A percentile compares a stretch with the other conserved stretches of the same genome.
Evolutionary conservation across 2,113 vertebrate species (phyloP).

Genomic region (Scophthalmus maximus): DNA sequence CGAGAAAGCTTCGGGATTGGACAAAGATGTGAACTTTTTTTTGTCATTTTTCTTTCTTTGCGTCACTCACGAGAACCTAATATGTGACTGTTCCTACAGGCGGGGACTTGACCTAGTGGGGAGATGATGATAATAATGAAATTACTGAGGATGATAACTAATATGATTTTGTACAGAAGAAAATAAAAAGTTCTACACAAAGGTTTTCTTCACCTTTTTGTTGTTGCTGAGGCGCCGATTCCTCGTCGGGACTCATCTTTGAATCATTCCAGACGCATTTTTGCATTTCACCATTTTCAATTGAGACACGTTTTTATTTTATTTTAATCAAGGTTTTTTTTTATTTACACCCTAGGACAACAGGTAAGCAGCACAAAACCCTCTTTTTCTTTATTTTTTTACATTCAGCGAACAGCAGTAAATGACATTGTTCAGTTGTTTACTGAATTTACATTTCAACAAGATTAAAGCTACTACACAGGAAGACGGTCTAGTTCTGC

Average conservation of each 20-base stretch:
- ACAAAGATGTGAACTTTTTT: slow-evolving; percentile 70
- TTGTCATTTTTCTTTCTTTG: slow-evolving; percentile 28
- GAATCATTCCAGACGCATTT: background rate
- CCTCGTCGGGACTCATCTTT: background rate
- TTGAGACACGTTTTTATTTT: background rate
- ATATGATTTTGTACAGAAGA: slow-evolving; percentile 82
- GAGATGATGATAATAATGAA: slow-evolving; percentile 42
- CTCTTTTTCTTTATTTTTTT: background rate
- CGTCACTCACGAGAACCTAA: slow-evolving; percentile 55
- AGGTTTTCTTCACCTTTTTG: slow-evolving; percentile 22
- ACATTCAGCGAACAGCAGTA: background rate
- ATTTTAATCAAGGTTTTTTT: background rate
- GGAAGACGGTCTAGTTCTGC: slow-evolving; percentile 24
- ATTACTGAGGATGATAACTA: slow-evolving; percentile 69
- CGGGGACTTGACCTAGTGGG: slow-evolving; percentile 50
- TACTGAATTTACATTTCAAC: slow-evolving; percentile 44
- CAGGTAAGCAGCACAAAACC: background rate
- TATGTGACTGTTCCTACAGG: slow-evolving; percentile 46
- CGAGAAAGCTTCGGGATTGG: slow-evolving; percentile 41
- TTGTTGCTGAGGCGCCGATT: background rate
- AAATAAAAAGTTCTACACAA: slow-evolving; percentile 77
- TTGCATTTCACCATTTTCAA: background rate
- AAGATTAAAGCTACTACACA: slow-evolving; percentile 6
- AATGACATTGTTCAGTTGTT: background rate
- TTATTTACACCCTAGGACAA: slow-evolving; percentile 12